phyloP scores from a whole-genome alignment of 2,888 invertebrate genomes.

The Drosophila ustulata region DNA sequence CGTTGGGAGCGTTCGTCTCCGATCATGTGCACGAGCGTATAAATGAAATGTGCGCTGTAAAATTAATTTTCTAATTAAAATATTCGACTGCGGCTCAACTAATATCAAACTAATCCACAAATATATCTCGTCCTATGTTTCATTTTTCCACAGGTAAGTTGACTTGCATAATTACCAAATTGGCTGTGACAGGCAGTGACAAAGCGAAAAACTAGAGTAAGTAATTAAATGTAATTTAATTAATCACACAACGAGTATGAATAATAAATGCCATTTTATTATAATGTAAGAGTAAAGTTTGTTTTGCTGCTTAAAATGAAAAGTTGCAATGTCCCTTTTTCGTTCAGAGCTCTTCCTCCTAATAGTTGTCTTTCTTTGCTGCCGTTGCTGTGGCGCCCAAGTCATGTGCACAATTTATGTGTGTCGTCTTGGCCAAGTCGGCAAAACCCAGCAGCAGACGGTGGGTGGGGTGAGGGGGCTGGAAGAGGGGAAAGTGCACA shows the following conservation, averaged over 20 bases:
- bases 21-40: neutral
- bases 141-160: slow-evolving; percentile 46
- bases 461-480: neutral
- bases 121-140: slow-evolving; percentile 6
- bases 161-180: slow-evolving; percentile 20
- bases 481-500: slow-evolving; percentile 33
- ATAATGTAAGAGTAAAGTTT: neutral
- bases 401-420: slow-evolving; percentile 66
- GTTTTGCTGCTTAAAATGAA: neutral
- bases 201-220: slow-evolving; percentile 18
- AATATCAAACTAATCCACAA: slow-evolving; percentile 1
- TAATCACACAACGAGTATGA: slow-evolving; percentile 12
- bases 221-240: slow-evolving; percentile 12
- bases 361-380: neutral
- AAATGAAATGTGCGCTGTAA: slow-evolving; percentile 1
- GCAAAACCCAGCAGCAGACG: slow-evolving; percentile 13
- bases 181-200: slow-evolving; percentile 5
- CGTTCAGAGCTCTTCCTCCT: slow-evolving; percentile 9
- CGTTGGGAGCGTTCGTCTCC: slow-evolving; percentile 18
- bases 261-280: slow-evolving; percentile 1
- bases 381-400: slow-evolving; percentile 28
- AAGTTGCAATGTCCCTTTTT: slow-evolving; percentile 8
- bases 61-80: slow-evolving; percentile 31
- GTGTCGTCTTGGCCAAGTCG: slow-evolving; percentile 27
- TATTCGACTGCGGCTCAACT: slow-evolving; percentile 27